Evolutionary conservation across 64 coral and sea anemone genomes (phyloP).

Genomic region (Acropora yongei): DNA sequence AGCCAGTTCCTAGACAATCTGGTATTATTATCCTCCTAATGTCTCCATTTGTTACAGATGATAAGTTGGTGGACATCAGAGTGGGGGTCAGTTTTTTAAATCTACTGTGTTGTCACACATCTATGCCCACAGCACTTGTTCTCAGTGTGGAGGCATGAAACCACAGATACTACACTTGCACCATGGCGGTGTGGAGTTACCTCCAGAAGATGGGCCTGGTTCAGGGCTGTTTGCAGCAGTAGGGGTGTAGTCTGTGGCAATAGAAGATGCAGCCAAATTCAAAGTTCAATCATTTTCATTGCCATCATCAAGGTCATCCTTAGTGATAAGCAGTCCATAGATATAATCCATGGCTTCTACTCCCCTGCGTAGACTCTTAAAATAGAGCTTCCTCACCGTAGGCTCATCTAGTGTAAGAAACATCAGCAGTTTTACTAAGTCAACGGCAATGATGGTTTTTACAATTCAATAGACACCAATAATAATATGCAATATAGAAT

Average conservation of each 20-base stretch:
- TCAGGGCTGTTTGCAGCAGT: neutral
- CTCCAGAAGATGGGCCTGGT: slow-evolving; percentile 21
- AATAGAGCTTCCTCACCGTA: slow-evolving; percentile 31
- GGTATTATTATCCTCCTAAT: neutral
- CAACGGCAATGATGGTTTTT: neutral
- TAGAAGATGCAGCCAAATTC: neutral
- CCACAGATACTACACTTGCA: slow-evolving; percentile 36
- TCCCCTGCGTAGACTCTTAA: slow-evolving; percentile 19
- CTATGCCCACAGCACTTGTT: slow-evolving; percentile 44
- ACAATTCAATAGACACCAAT: neutral
- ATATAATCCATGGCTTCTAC: slow-evolving; percentile 51
- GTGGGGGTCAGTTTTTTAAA: neutral
- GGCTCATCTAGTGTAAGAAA: slow-evolving; percentile 34
- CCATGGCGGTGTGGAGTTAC: slow-evolving; percentile 4
- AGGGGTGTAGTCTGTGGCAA: neutral
- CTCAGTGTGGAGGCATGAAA: slow-evolving; percentile 30
- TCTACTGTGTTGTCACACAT: slow-evolving; percentile 26
- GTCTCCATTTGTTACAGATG: neutral
- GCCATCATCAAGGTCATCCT: slow-evolving; percentile 45
- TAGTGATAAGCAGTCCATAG: slow-evolving; percentile 35
- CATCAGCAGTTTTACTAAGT: slow-evolving; percentile 26
- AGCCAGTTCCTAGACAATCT: neutral
- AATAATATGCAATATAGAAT: neutral
- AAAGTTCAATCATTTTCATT: neutral
- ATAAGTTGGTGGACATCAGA: slow-evolving; percentile 1